phyloP scores from a whole-genome alignment of 2,797 vertebrate species.

The Lates japonicus region DNA sequence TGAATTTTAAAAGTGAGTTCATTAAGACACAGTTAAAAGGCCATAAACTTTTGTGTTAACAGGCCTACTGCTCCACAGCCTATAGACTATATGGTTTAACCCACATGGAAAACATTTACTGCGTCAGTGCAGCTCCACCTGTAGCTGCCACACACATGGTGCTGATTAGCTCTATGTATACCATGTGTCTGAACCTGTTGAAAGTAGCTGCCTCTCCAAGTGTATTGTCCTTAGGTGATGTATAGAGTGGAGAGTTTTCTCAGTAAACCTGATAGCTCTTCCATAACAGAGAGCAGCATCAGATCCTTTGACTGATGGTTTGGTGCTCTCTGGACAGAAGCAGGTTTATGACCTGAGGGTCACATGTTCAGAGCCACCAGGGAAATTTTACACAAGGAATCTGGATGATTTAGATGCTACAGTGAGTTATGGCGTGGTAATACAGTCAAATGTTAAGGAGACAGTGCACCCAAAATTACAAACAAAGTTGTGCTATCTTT shows the following conservation, averaged over 20 bases:
- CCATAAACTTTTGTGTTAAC: constrained; percentile 18
- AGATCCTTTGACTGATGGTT: background rate
- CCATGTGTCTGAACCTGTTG: constrained; percentile 23
- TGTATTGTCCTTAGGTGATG: constrained; percentile 10
- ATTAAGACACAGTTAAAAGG: constrained; percentile 27
- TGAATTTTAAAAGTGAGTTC: background rate
- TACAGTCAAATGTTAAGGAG: too few relatives aligned
- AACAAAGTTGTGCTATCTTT: too few relatives aligned
- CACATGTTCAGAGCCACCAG: background rate
- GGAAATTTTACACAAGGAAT: constrained; percentile 8
- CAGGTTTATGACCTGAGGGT: constrained; percentile 16
- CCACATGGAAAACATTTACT: constrained; percentile 32
- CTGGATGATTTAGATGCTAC: background rate
- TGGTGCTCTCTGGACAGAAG: background rate
- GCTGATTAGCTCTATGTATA: constrained; percentile 36
- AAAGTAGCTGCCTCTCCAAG: background rate
- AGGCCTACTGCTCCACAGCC: background rate
- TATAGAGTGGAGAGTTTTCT: constrained; percentile 8
- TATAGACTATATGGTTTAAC: background rate
- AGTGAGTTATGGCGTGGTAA: too few relatives aligned
- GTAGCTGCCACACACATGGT: constrained; percentile 44
- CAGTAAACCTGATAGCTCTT: constrained; percentile 1
- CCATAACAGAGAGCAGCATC: background rate
- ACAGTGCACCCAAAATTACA: too few relatives aligned
- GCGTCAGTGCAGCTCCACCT: constrained; percentile 38